Base-by-base conservation (phyloP, 1,140 invertebrate genomes). In the Pemphigus obesinymphae region DNA sequence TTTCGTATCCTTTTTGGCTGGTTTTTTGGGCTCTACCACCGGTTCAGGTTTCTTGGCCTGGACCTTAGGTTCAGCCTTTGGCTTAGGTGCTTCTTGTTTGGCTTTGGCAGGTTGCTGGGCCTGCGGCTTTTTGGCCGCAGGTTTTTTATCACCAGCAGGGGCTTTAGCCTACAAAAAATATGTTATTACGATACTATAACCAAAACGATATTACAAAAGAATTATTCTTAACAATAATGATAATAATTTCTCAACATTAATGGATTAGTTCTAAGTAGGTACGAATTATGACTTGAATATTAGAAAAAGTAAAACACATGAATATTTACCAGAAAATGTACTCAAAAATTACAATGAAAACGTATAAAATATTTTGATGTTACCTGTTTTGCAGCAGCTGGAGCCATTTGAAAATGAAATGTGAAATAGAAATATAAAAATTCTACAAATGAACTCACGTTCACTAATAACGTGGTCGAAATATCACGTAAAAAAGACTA, bases 391-490 rank as follows among this genome's bases (percentile, higher is more conserved):
- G 75, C 34, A 43, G 75, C 53, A 11, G 43, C 43, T 73, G 76
- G 76, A 80, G 76, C 76, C 76, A 80, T 80, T 78, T 26, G 50
- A 23, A 37, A 55, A 31, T 5, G 40, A 13, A 80, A 80, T 61
- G 5, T 45, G 23, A 61, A n/a, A 23, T 80, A 37, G 50, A 55
- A 61, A 61, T 26, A 80, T 2, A 20, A 43, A 80, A 63, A 63
- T 5, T 31, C 5, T 17, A 45, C 10, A 17, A 61, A 63, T 58
- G 45, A 26, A 55, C 7, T 43, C 34, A 29, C 53, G 23, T 55
- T 20, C 26, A n/a, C n/a, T n/a, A 61, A 80, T 80, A 80, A 80
- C 76, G 76, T 80, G 76, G 76, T 80, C 53, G n/a, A n/a, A 61
- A 15, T 43, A 80, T 61, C 76, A 80, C 37, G 23, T 26, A 45